Evolutionary conservation across 2,888 invertebrate species (phyloP).

Genomic region (Trachelus stipa): DNA sequence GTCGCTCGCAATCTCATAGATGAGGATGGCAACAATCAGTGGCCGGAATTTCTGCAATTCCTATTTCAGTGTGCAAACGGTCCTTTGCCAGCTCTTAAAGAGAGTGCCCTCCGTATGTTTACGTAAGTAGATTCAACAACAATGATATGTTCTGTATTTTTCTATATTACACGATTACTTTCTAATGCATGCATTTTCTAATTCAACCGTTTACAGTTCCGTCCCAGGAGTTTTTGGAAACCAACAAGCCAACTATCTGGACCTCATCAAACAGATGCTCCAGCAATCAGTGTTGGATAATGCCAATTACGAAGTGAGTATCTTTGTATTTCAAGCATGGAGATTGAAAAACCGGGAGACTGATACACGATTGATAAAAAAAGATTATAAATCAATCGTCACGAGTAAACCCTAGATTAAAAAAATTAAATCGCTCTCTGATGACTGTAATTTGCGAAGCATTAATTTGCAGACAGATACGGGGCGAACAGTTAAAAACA

Average conservation of each 20-base stretch:
- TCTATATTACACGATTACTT: not conserved
- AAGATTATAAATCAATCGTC: slow-evolving; percentile 48
- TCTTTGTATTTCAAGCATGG: slow-evolving; percentile 7
- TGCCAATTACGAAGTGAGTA: slow-evolving; percentile 75
- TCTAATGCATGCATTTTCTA: not conserved
- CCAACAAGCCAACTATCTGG: slow-evolving; percentile 90
- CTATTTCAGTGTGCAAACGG: slow-evolving; percentile 95
- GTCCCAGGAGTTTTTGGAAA: slow-evolving; percentile 98
- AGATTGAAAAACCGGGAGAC: slow-evolving; percentile 41
- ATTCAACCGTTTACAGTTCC: slow-evolving; percentile 70
- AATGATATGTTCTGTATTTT: slow-evolving; percentile 8
- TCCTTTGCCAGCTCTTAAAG: slow-evolving; percentile 84
- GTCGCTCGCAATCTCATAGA: slow-evolving; percentile 94
- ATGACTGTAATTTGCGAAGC: slow-evolving; percentile 71
- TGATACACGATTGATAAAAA: slow-evolving; percentile 52
- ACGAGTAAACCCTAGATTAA: slow-evolving; percentile 64
- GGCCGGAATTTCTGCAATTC: slow-evolving; percentile 96
- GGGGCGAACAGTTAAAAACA: slow-evolving; percentile 65
- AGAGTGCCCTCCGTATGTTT: slow-evolving; percentile 94
- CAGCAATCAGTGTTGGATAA: slow-evolving; percentile 82
- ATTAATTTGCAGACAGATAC: slow-evolving; percentile 72
- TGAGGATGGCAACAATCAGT: slow-evolving; percentile 94
- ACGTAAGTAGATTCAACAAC: slow-evolving; percentile 73
- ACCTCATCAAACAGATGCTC: slow-evolving; percentile 95
- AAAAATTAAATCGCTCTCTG: slow-evolving; percentile 66